phyloP scores from a whole-genome alignment of 2,113 vertebrate genomes.

The Hippocampus comes region DNA sequence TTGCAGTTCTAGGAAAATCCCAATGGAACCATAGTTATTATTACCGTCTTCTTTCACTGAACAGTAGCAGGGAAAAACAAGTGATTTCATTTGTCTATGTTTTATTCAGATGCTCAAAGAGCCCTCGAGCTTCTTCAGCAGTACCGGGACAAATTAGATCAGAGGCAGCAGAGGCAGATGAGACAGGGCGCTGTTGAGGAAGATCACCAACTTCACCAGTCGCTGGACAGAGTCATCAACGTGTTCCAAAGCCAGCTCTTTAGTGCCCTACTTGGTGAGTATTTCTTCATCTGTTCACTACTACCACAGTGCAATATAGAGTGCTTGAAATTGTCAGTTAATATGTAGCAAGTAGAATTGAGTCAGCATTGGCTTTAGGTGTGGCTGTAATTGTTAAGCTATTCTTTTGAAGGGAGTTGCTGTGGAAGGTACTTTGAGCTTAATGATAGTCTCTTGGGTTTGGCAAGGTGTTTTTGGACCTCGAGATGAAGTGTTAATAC shows the following conservation, averaged over 20 bases:
- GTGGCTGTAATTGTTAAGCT: neutral
- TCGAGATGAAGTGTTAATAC: no score
- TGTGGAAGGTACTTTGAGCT: neutral
- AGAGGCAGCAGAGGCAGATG: conserved; percentile 39
- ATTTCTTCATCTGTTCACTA: neutral
- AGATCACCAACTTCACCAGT: conserved; percentile 58
- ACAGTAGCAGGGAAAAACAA: neutral
- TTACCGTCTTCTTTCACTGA: neutral
- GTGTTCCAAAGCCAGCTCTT: conserved; percentile 70
- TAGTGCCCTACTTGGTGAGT: conserved; percentile 64
- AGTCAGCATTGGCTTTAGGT: neutral
- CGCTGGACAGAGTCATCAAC: conserved; percentile 63
- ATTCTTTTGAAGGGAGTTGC: neutral
- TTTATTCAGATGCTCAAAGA: conserved; percentile 57
- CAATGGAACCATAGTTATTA: neutral
- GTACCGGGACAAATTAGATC: conserved; percentile 59
- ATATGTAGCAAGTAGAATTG: neutral
- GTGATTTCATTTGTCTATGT: conserved; percentile 1
- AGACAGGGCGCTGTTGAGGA: conserved; percentile 44
- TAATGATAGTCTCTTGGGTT: neutral
- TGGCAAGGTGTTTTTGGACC: neutral
- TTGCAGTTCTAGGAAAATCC: neutral
- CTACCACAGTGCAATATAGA: no score
- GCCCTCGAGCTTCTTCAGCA: conserved; percentile 65
- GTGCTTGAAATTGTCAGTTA: neutral